Evolutionary conservation across 2,113 vertebrate genomes (phyloP), one percentile per base, ranked within the genome.

Genomic region (Catagonus wagneri): DNA sequence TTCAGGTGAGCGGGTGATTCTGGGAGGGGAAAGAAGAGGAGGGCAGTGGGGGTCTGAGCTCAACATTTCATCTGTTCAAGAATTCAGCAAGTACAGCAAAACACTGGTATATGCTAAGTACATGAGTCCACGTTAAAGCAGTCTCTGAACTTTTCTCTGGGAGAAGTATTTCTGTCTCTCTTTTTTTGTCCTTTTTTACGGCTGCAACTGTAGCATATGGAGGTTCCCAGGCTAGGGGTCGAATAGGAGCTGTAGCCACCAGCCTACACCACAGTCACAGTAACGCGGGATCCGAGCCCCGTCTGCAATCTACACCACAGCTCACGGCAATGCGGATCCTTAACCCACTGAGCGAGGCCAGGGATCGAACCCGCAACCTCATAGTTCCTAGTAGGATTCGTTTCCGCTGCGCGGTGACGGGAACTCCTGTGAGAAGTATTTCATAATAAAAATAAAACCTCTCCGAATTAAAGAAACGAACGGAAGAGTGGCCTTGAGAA

Each of bases 1-100:
- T 54, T 36, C 32, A 17, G 66, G 6, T 1, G 14, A 63, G 34
- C 0, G 19, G 12, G 1, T 0, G 7, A 13, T 39, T 27, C 32
- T 0, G 3, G 54, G 50, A 71, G 78, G 23, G 23, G 36, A 6
- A 3, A 14, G 17, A 39, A 63, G 27, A 54, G 54, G 50, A 79
- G 6, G 36, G 44, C 32, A 52, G 1, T 56, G n/a, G 3, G 6
- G 20, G 71, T n/a, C 36, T 79, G 1, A 50, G 7, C 34, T 50
- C 20, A 17, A 58, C 20, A 14, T 68, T 9, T 44, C 7, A 4
- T 36, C 79, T 61, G 56, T 65, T 52, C 25, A n/a, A n/a, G 60
- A 22, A 66, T 10, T 34, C 61, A 60, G 29, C 36, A 29, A 34
- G 32, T 3, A 16, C 2, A 17, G 69, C 50, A 72, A 68, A 68